phyloP scores from a whole-genome alignment of 2,888 invertebrate genomes.

The Pachydiplax longipennis region DNA sequence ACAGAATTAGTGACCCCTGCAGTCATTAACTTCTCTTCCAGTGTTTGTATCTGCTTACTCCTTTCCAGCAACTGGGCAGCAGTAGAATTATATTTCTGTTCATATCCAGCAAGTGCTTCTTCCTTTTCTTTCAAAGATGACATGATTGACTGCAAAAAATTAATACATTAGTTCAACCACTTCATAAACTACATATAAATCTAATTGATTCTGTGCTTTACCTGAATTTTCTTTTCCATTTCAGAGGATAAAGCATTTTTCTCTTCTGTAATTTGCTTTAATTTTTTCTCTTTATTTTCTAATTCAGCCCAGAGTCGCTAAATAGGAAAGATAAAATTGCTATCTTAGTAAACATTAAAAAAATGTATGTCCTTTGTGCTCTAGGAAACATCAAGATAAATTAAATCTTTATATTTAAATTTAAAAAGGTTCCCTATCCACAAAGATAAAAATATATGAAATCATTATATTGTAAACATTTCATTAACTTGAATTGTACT shows the following conservation, averaged over 20 bases:
- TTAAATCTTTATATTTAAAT: too few relatives aligned
- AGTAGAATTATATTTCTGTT: constrained; percentile 24
- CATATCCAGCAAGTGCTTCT: constrained; percentile 54
- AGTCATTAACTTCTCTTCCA: not conserved
- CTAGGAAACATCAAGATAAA: too few relatives aligned
- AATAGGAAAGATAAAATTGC: not conserved
- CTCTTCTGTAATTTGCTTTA: constrained; percentile 53
- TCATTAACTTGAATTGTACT: too few relatives aligned
- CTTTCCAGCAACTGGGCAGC: not conserved
- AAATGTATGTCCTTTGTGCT: too few relatives aligned
- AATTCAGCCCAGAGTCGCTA: constrained; percentile 54
- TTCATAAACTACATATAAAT: not conserved
- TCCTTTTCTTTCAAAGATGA: constrained; percentile 59
- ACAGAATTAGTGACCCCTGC: not conserved
- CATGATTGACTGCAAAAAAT: constrained; percentile 56
- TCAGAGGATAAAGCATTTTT: constrained; percentile 57
- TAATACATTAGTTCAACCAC: not conserved
- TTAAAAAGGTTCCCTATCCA: too few relatives aligned
- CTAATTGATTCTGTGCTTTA: constrained; percentile 50
- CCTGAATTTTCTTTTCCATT: constrained; percentile 59
- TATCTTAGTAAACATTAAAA: too few relatives aligned
- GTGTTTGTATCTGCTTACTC: not conserved
- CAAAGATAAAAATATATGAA: too few relatives aligned
- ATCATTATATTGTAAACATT: too few relatives aligned
- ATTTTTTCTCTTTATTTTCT: constrained; percentile 51